Conservation (phyloP, 2,888 invertebrate genomes). For the Calliphora vomitoria region DNA sequence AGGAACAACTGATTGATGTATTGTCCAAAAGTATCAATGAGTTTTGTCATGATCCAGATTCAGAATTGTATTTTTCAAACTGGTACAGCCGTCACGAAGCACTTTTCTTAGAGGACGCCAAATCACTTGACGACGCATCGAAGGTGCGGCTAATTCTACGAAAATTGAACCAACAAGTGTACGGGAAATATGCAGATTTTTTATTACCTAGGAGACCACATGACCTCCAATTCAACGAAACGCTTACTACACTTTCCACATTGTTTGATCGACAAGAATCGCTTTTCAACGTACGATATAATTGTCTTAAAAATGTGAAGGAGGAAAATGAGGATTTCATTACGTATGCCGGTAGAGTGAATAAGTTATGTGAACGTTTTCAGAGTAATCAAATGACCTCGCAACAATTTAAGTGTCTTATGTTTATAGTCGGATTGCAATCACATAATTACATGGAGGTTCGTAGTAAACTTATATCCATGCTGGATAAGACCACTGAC, state of each 20-base stretch:
- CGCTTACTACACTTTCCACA: background rate
- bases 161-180: too few relatives aligned
- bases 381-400: background rate
- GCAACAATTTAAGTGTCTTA: slow-evolving; percentile 28
- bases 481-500: too few relatives aligned
- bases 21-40: slow-evolving; percentile 2
- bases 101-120: too few relatives aligned
- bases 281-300: slow-evolving; percentile 11
- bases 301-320: slow-evolving; percentile 19
- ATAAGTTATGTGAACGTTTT: slow-evolving; percentile 24
- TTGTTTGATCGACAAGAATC: slow-evolving; percentile 16
- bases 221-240: slow-evolving; percentile 4
- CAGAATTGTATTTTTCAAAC: slow-evolving; percentile 14
- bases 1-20: background rate
- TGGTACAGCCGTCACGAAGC: too few relatives aligned
- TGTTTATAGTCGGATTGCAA: too few relatives aligned
- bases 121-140: too few relatives aligned
- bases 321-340: slow-evolving; percentile 7
- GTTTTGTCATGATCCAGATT: slow-evolving; percentile 19
- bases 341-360: slow-evolving; percentile 12
- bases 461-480: too few relatives aligned
- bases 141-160: too few relatives aligned
- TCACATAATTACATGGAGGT: too few relatives aligned
- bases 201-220: too few relatives aligned
- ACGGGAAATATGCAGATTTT: too few relatives aligned